Percentiles rank a stretch among this genome's conserved stretches.
Evolutionary conservation across 2,888 invertebrate species (phyloP).

Genomic region (Xestia xanthographa): DNA sequence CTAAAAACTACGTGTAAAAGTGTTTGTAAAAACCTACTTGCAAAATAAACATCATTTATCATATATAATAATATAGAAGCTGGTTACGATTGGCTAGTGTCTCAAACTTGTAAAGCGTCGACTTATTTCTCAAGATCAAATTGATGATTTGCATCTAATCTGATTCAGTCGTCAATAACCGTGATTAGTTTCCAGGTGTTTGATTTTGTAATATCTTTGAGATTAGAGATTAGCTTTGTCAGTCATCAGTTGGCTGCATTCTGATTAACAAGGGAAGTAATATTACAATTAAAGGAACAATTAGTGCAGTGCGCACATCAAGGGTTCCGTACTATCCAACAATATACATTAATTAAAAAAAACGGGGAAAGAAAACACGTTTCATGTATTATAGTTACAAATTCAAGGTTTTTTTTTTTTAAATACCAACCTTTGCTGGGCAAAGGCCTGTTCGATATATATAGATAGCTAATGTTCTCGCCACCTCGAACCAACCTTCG

Average conservation of each 20-base stretch:
- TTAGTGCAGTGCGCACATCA: background rate
- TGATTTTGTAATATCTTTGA: background rate
- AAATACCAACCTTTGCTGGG: no score
- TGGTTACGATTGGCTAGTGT: background rate
- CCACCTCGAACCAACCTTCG: no score
- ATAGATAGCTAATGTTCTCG: no score
- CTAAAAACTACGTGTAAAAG: no score
- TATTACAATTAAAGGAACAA: background rate
- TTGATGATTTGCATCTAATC: background rate
- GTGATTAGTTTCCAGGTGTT: background rate
- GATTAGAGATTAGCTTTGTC: background rate
- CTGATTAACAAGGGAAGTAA: background rate
- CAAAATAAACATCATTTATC: no score
- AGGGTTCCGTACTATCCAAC: background rate
- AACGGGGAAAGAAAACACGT: background rate
- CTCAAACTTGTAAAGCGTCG: background rate
- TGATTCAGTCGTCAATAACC: background rate
- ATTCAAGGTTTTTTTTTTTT: no score
- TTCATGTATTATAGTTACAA: no score
- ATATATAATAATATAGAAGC: background rate
- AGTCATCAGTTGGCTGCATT: background rate
- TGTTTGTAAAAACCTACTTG: no score
- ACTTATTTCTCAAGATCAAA: background rate
- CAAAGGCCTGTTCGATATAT: no score
- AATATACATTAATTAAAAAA: background rate